Evolutionary conservation across 2,888 invertebrate species (phyloP), one percentile per base, ranked within the genome.

Genomic region (Patella depressa): DNA sequence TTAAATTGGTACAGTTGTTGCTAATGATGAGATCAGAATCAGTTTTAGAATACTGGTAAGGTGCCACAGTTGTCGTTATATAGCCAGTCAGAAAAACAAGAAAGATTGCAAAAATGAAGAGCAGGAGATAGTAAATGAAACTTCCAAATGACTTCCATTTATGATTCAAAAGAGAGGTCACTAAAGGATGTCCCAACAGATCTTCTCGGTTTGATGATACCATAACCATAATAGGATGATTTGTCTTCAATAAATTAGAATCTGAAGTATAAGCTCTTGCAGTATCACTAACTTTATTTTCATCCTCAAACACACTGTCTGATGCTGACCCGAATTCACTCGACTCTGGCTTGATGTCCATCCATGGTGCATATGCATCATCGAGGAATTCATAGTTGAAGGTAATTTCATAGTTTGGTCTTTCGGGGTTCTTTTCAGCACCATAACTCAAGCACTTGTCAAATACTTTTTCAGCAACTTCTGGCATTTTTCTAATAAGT

Each of bases 341-440:
- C 57, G 79, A 74, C 45, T 75, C 77, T 53, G 29, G 57, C 24
- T 79, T 75, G 7, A 80, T 83, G 77, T 86, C 85, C 14, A 83
- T 83, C 91, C 91, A 91, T 72, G 85, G 79, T 53, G 88, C 87
- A 83, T 92, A 93, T 55, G 90, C 89, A 83, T 93, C 93, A 83
- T 93, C 93, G 73, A 93, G 85, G 74, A 92, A 92, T 82, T 93
- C 92, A 82, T 92, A 93, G 83, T 93, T 91, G 83, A 92, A 93
- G 0, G 89, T 91, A 59, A 92, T 88, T 53, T 86, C 83, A 81
- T 90, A 91, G 34, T 88, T 85, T 11, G 82, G 82, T 73, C 85
- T 83, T 73, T 90, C 89, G 0, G 88, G 84, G 75, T 88, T 89
- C 71, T 86, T 85, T 79, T 85, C 86, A 77, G 85, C 84, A 45